Evolutionary conservation across 2,113 vertebrate genomes (phyloP), one percentile per base, ranked within the genome.

Genomic region (Glaucidium brasilianum): DNA sequence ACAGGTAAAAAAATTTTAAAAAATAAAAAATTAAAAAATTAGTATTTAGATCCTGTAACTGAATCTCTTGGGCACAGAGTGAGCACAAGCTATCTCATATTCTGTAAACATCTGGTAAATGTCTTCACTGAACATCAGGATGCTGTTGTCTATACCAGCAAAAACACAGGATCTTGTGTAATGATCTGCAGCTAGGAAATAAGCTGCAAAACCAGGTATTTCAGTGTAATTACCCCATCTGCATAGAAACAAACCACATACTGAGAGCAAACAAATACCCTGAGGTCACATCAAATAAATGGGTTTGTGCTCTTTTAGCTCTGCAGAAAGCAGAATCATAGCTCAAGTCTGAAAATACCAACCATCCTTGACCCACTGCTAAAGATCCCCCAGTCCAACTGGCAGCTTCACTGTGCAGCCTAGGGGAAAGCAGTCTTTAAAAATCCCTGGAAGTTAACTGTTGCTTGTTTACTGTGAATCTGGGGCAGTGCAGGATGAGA

Each of bases 1-100:
- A 15, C 98, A 99, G 99, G 99, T 99, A 98, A 32, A 37, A 29
- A 39, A n/a, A n/a, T n/a, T n/a, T n/a, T n/a, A n/a, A n/a, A 43
- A 53, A 64, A 34, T 32, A 22, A 7, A 11, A 56, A 27, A n/a
- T n/a, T n/a, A 45, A 41, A 41, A 41, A 41, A 41, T 15, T 41
- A n/a, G n/a, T n/a, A 11, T 32, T 87, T 21, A 29, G 52, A 25
- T 47, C 27, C 64, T 52, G 37, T 56, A 63, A 41, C 22, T 50
- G 30, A 50, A 47, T 45, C 53, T 66, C 50, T 35, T 6, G 2
- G 45, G 30, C 53, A 73, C 2, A 0, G 30, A 49, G 37, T 60
- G 60, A 53, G 26, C 35, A 13, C 6, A 17, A 69, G 32, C 27
- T 18, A 5, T 47, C 37, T 78, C 45, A 16, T 22, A 9, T 9